A percentile compares a stretch with the other conserved stretches of the same genome.
Conservation (phyloP, 2,797 vertebrate species). For the Lateolabrax maculatus region DNA sequence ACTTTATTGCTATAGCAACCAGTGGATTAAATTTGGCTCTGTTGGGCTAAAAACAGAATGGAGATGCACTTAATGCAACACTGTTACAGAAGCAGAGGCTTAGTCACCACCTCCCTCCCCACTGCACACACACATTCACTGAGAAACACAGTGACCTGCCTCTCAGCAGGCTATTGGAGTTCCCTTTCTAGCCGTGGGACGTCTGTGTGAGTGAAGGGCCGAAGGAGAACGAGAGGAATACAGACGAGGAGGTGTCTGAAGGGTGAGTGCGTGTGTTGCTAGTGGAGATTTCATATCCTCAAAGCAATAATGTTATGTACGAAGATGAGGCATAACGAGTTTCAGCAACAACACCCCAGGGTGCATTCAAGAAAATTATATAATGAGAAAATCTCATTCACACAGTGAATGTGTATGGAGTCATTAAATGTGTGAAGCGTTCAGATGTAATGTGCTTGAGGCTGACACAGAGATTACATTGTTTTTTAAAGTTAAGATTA, state of each 20-base stretch:
- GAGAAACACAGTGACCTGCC: slow-evolving; percentile 53
- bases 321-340: slow-evolving; percentile 38
- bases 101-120: slow-evolving; percentile 44
- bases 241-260: slow-evolving; percentile 31
- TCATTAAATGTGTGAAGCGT: slow-evolving; percentile 4
- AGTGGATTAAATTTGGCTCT: slow-evolving; percentile 37
- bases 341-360: slow-evolving; percentile 25
- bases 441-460: slow-evolving; percentile 5
- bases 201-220: slow-evolving; percentile 10
- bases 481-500: not conserved
- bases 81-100: slow-evolving; percentile 47
- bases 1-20: slow-evolving; percentile 61
- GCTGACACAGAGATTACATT: not conserved
- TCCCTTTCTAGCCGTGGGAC: slow-evolving; percentile 48
- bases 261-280: slow-evolving; percentile 23
- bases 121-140: not conserved
- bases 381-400: not conserved
- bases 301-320: slow-evolving; percentile 28
- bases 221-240: slow-evolving; percentile 18
- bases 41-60: slow-evolving; percentile 57
- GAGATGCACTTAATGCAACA: slow-evolving; percentile 49
- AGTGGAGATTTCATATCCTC: slow-evolving; percentile 30
- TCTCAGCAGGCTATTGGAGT: slow-evolving; percentile 58
- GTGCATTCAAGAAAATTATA: slow-evolving; percentile 33
- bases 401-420: not conserved